Conservation (phyloP, 2,888 invertebrate genomes). For the Toxonevra muliebris region DNA sequence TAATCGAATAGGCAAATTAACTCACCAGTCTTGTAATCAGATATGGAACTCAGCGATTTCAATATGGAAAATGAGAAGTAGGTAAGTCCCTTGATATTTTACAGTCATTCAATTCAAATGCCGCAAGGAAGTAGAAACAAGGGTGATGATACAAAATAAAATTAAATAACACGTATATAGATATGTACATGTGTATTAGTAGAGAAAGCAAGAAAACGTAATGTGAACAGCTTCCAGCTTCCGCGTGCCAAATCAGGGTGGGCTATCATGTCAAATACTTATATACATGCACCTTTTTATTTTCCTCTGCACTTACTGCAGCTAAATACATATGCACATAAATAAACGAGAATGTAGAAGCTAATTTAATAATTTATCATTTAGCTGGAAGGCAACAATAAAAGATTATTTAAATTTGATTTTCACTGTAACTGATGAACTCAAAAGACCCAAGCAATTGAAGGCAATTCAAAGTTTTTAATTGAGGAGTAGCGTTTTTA, state of each 20-base stretch:
- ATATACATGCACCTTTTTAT: constrained; percentile 3
- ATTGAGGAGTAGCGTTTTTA: constrained; percentile 10
- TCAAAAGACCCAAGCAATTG: constrained; percentile 39
- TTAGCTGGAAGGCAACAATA: constrained; percentile 57
- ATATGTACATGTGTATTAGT: too few species aligned
- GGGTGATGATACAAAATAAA: constrained; percentile 15
- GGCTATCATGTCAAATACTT: constrained; percentile 21
- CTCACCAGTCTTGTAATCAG: constrained; percentile 52
- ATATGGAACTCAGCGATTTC: constrained; percentile 46
- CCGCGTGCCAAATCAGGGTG: constrained; percentile 31
- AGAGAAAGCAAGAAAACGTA: too few species aligned
- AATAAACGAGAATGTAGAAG: constrained; percentile 43
- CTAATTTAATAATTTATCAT: constrained; percentile 64
- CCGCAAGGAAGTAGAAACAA: constrained; percentile 3
- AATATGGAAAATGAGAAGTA: constrained; percentile 36
- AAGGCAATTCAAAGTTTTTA: constrained; percentile 4
- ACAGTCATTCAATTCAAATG: constrained; percentile 9
- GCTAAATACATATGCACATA: constrained; percentile 14
- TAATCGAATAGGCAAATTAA: constrained; percentile 49
- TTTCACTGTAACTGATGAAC: constrained; percentile 18
- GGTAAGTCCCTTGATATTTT: constrained; percentile 55
- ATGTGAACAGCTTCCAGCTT: background rate
- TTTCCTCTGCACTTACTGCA: constrained; percentile 17
- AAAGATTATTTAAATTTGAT: constrained; percentile 62
- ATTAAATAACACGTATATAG: background rate